phyloP scores from a whole-genome alignment of 2,888 invertebrate genomes.

The Drosophila seclusa region DNA sequence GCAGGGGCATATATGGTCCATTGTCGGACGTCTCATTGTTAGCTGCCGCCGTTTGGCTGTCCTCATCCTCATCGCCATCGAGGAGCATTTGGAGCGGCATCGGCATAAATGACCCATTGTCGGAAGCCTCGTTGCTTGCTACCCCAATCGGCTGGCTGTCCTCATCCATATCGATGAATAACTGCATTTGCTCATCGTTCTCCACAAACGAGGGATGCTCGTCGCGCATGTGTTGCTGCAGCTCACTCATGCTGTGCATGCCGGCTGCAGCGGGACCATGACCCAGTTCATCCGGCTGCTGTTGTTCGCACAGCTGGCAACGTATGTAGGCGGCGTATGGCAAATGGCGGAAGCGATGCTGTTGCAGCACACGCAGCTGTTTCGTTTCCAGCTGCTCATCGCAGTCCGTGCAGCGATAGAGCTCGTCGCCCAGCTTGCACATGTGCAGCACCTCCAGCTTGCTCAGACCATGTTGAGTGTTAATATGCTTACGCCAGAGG shows the following conservation, averaged over 20 bases:
- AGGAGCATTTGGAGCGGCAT: slow-evolving; percentile 50
- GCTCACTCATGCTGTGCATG: slow-evolving; percentile 66
- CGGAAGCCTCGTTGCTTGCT: background rate
- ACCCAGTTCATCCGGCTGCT: slow-evolving; percentile 29
- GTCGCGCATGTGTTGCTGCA: slow-evolving; percentile 74
- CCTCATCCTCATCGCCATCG: slow-evolving; percentile 9
- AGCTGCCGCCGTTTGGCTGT: background rate
- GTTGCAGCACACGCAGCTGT: slow-evolving; percentile 71
- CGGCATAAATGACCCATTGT: slow-evolving; percentile 61
- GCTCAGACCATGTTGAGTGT: slow-evolving; percentile 69
- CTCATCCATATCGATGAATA: slow-evolving; percentile 23
- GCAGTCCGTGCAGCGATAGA: slow-evolving; percentile 75
- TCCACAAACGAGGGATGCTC: slow-evolving; percentile 65
- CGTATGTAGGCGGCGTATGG: slow-evolving; percentile 77
- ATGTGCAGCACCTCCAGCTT: slow-evolving; percentile 72
- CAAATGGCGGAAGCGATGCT: slow-evolving; percentile 79
- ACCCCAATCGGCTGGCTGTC: slow-evolving; percentile 13
- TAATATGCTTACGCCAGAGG: slow-evolving; percentile 80
- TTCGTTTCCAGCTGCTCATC: slow-evolving; percentile 74
- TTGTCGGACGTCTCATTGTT: slow-evolving; percentile 24
- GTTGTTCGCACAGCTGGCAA: slow-evolving; percentile 71
- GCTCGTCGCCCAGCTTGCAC: slow-evolving; percentile 58
- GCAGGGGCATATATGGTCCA: slow-evolving; percentile 67
- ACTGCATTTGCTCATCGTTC: slow-evolving; percentile 35
- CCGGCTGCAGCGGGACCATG: slow-evolving; percentile 34